Evolutionary conservation across 2,113 vertebrate genomes (phyloP), one percentile per base, ranked within the genome.

Genomic region (Choloepus hoffmanni): DNA sequence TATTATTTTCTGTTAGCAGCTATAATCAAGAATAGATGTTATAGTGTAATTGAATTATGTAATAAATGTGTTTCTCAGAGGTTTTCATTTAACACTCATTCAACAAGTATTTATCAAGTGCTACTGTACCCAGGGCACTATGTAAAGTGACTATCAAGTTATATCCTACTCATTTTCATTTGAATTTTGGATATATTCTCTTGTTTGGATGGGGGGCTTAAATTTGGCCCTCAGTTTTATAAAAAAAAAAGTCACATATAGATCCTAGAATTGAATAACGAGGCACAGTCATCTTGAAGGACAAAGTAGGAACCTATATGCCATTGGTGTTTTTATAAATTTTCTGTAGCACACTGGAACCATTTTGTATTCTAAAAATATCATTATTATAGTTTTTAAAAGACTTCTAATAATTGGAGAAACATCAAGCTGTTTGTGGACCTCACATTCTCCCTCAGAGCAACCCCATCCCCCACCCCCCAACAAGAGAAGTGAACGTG

Each of bases 401-500:
- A 68, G 30, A 68, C 18, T 68, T 33, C 33, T 68, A 68, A 36
- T 36, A 18, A 6, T 67, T 67, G 30, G n/a, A 68, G 67, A 18
- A 68, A 36, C 33, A 36, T 36, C 18, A 7, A 68, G 67, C 4
- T 30, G 18, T 36, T 68, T 68, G 65, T 60, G 26, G 30, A 40
- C 63, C 19, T 89, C 33, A 2, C 0, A 68, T 60, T 92, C 33
- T 68, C 65, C 14, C 14, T 55, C 16, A 48, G 7, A 45, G 30
- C 33, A 21, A 36, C 23, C 30, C 8, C 48, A 8, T 14, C 4
- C n/a, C 33, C 3, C 43, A 45, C 3, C 24, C 36, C 70, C 43
- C 18, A 21, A 11, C 13, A 77, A 82, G 68, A 76, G 43, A 50
- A 40, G 30, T 45, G 0, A 0, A n/a, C 3, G 13, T 18, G 2